Conservation (phyloP, 2,888 invertebrate species). For the Epinotia brunnichana region DNA sequence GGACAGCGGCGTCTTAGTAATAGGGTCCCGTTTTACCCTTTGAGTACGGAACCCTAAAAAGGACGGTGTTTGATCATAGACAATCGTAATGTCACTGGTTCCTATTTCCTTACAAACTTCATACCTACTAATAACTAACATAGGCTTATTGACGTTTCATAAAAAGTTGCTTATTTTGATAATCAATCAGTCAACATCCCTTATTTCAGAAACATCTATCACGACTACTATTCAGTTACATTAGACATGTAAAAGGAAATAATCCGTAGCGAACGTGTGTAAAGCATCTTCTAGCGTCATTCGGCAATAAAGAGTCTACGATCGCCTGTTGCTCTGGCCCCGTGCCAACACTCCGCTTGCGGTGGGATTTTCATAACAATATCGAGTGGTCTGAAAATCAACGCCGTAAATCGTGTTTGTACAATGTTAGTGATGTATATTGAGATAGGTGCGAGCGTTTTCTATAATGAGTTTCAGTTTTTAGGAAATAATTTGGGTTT, state of each 20-base stretch:
- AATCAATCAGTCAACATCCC: too few species aligned
- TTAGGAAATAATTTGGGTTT: too few species aligned
- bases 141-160: too few species aligned
- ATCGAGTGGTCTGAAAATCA: constrained; percentile 59
- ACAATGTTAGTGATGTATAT: constrained; percentile 28
- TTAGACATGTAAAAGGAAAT: constrained; percentile 30
- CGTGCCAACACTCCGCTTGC: constrained; percentile 55
- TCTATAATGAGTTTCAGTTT: background rate
- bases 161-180: too few species aligned
- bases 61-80: too few species aligned
- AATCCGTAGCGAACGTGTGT: constrained; percentile 12
- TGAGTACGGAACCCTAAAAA: too few species aligned
- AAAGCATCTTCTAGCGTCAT: constrained; percentile 34
- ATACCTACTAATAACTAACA: too few species aligned
- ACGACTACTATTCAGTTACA: constrained; percentile 1
- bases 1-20: too few species aligned
- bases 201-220: too few species aligned
- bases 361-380: constrained; percentile 57
- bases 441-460: constrained; percentile 11
- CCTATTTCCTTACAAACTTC: too few species aligned
- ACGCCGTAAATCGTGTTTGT: constrained; percentile 48
- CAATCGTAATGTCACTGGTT: too few species aligned
- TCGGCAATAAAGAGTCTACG: constrained; percentile 44
- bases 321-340: constrained; percentile 71
- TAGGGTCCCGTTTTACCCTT: too few species aligned